phyloP scores from a whole-genome alignment of 1,140 invertebrate genomes.

The Ceratoteleas bidentatus region DNA sequence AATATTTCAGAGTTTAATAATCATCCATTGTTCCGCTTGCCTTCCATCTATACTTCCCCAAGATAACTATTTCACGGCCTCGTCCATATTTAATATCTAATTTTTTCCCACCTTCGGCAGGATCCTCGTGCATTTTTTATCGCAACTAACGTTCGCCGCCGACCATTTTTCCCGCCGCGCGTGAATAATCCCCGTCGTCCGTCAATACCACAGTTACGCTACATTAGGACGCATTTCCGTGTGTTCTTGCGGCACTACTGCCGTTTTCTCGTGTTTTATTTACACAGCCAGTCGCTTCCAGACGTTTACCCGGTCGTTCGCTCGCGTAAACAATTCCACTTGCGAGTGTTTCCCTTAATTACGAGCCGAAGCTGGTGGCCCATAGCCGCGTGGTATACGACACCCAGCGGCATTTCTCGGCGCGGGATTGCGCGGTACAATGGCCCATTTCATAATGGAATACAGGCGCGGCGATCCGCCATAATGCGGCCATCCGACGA shows the following conservation, averaged over 20 bases:
- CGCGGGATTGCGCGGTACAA: conserved; percentile 68
- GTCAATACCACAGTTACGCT: conserved; percentile 32
- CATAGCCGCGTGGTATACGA: conserved; percentile 56
- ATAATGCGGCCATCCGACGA: conserved; percentile 21
- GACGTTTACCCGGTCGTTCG: conserved; percentile 23
- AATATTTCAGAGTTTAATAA: conserved; percentile 41
- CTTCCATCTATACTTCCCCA: conserved; percentile 11
- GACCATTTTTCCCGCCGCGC: conserved; percentile 10
- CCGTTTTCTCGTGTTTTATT: conserved; percentile 13
- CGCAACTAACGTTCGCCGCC: conserved; percentile 9
- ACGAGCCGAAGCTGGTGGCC: conserved; percentile 56
- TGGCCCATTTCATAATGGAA: conserved; percentile 75
- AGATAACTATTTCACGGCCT: conserved; percentile 20
- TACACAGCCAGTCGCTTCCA: conserved; percentile 16
- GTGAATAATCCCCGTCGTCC: conserved; percentile 25
- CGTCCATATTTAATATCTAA: conserved; percentile 36
- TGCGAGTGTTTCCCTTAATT: conserved; percentile 73
- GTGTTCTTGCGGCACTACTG: not conserved
- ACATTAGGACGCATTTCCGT: conserved; percentile 19
- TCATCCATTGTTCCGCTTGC: conserved; percentile 21
- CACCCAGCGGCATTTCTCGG: conserved; percentile 70
- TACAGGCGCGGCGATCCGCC: conserved; percentile 47
- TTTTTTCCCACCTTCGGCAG: conserved; percentile 16
- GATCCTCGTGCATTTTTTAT: conserved; percentile 22
- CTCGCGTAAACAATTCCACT: conserved; percentile 67